phyloP scores from a whole-genome alignment of 2,797 vertebrate species.

The Clarias laeviceps region DNA sequence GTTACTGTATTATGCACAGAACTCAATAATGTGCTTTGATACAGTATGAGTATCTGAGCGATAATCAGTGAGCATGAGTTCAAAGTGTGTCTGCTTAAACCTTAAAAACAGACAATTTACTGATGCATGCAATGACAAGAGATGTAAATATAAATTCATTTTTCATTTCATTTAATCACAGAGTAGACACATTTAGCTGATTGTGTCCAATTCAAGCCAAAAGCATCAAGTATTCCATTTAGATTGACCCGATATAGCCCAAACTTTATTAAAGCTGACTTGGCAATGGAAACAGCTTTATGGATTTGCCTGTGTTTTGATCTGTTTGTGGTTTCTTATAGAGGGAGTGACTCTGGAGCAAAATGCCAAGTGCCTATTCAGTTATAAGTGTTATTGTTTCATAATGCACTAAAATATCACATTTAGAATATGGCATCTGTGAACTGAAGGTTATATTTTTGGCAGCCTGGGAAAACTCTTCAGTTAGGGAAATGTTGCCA shows the following conservation, averaged over 20 bases:
- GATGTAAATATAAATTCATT: not conserved
- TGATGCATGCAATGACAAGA: not conserved
- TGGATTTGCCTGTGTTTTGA: constrained; percentile 46
- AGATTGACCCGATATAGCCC: not conserved
- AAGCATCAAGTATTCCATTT: constrained; percentile 38
- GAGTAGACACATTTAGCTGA: constrained; percentile 37
- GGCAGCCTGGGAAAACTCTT: not conserved
- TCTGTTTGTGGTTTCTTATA: constrained; percentile 31
- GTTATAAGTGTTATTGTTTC: constrained; percentile 15
- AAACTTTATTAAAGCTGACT: not conserved
- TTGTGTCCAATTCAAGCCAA: constrained; percentile 21
- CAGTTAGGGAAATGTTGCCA: not conserved
- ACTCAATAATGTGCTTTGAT: not conserved
- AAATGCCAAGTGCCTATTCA: constrained; percentile 46
- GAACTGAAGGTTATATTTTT: constrained; percentile 9
- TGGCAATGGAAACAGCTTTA: constrained; percentile 40
- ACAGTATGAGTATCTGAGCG: not conserved
- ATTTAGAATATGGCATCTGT: not conserved
- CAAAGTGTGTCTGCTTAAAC: constrained; percentile 34
- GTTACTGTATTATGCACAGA: not conserved
- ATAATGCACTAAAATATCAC: constrained; percentile 26
- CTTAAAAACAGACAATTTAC: not conserved
- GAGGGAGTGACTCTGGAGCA: constrained; percentile 47
- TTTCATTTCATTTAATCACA: too few species aligned
- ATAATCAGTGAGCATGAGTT: constrained; percentile 11